phyloP scores from a whole-genome alignment of 2,113 vertebrate species.

The Osmerus eperlanus region DNA sequence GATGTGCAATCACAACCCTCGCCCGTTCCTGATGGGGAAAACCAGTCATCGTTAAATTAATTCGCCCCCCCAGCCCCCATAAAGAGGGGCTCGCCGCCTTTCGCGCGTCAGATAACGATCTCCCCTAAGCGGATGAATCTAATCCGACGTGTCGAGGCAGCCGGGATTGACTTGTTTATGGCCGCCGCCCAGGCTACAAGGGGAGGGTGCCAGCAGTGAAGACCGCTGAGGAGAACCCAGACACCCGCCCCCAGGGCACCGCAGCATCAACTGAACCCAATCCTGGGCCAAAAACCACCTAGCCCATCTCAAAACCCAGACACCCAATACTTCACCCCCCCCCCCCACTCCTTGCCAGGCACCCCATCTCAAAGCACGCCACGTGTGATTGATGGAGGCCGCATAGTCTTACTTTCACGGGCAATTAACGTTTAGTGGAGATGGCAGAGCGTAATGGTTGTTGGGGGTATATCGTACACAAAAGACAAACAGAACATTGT shows the following conservation, averaged over 20 bases:
- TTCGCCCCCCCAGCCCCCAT: conserved; percentile 32
- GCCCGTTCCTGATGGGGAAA: conserved; percentile 59
- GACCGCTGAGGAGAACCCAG: conserved; percentile 53
- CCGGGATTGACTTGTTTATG: conserved; percentile 68
- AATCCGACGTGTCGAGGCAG: conserved; percentile 64
- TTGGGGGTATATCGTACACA: conserved; percentile 31
- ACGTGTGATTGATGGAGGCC: conserved; percentile 40
- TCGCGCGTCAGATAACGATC: conserved; percentile 66
- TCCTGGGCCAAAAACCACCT: conserved; percentile 5
- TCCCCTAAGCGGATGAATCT: conserved; percentile 73
- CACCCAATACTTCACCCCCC: conserved; percentile 21
- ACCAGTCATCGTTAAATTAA: conserved; percentile 74
- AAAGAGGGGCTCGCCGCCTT: conserved; percentile 48
- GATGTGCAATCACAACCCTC: conserved; percentile 1
- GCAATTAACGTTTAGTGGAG: conserved; percentile 47
- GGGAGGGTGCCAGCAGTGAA: conserved; percentile 33
- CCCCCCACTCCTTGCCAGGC: conserved; percentile 13
- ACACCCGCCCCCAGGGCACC: conserved; percentile 38
- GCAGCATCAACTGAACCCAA: conserved; percentile 43
- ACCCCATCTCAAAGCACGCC: conserved; percentile 35
- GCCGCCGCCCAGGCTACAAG: conserved; percentile 56
- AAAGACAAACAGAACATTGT: conserved; percentile 24
- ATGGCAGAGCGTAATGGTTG: conserved; percentile 28
- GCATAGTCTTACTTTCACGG: conserved; percentile 35
- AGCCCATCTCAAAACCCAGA: conserved; percentile 26